Base-by-base conservation (phyloP, 2,888 invertebrate species). In the Julus scandinavius region DNA sequence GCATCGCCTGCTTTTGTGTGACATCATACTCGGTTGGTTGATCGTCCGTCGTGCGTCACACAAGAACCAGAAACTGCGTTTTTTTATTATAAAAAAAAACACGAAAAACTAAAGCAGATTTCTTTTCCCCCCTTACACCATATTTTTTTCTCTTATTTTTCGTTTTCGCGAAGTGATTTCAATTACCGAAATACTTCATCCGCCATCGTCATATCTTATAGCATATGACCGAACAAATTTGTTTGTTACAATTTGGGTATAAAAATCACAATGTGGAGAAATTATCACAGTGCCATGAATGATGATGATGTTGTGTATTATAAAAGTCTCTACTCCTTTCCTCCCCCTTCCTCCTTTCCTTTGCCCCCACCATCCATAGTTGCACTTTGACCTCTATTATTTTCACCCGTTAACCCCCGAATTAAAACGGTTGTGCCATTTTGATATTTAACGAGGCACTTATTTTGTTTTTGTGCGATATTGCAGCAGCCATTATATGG, bases 211-310 rank as follows among this genome's bases (percentile, higher is more conserved):
- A 41, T 86, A 86, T 49, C 86, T 86, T 86, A 29, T 86, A 83
- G 83, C n/a, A 83, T 83, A 20, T 83, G 41, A 58, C 84, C 4
- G 84, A 84, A 84, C 84, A 86, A 86, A 45, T 86, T 86, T 86
- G 45, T 86, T 86, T 86, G 86, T 86, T 86, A 86, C 86, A 86
- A 29, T 86, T 86, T 86, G 41, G 17, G 86, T 86, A 86, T 86
- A 86, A 86, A 86, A 86, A 49, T 20, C 86, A 86, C 86, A 40
- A 84, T 84, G 38, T 13, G 45, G 50, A 41, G 11, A 41, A 86
- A 86, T 45, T 41, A 86, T 86, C 86, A 49, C 86, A 40, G 86
- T 86, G 86, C 86, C 86, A 86, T 86, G 86, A 86, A 38, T 86
- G 41, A 41, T 86, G 86, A 45, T 86, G 15, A 41, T 86, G 86